phyloP scores from a whole-genome alignment of 2,888 invertebrate species.

The Cephalotes varians region DNA sequence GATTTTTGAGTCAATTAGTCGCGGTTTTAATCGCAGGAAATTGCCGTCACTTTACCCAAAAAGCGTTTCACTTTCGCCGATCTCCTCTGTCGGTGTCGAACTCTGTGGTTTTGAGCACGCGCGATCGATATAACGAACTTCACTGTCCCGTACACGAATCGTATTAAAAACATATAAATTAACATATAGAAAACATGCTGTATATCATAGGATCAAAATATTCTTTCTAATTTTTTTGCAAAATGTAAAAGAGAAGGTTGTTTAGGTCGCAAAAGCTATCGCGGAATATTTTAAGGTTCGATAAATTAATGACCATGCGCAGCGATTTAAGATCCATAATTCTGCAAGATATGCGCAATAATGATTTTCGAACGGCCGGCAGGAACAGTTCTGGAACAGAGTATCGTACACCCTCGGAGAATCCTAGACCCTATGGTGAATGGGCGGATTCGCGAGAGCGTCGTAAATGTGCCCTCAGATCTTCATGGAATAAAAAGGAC shows the following conservation, averaged over 20 bases:
- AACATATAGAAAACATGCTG: background rate
- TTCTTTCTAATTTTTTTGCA: background rate
- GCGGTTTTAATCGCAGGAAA: conserved; percentile 79
- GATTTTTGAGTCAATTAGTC: conserved; percentile 80
- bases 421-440: conserved; percentile 15
- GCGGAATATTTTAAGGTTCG: background rate
- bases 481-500: conserved; percentile 51
- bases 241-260: background rate
- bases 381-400: background rate
- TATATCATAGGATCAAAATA: background rate
- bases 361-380: background rate
- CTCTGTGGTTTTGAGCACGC: background rate
- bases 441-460: conserved; percentile 7
- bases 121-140: conserved; percentile 16
- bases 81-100: conserved; percentile 27
- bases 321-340: background rate
- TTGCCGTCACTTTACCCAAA: conserved; percentile 75
- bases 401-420: background rate
- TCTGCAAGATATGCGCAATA: background rate
- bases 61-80: conserved; percentile 59
- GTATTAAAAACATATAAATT: conserved; percentile 15
- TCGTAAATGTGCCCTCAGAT: conserved; percentile 50
- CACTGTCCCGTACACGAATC: conserved; percentile 29
- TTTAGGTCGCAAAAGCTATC: background rate
- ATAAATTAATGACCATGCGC: background rate